Base-by-base conservation (phyloP, 23 tunicate genomes). In the Styela clava region DNA sequence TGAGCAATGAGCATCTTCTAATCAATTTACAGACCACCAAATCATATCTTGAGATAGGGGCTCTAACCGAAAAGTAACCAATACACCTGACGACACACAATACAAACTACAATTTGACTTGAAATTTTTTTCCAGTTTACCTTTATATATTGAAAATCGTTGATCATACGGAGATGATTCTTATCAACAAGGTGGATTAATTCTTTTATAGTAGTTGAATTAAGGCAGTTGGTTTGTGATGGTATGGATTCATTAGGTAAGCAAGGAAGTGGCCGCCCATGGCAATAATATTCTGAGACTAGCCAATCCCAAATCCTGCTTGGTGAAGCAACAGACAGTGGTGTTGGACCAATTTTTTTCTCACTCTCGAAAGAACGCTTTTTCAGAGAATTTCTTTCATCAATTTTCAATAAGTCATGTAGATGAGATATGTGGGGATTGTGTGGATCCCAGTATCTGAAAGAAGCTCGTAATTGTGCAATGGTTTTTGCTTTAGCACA, bases 231-330 rank as follows among this genome's bases (percentile, higher is more conserved):
- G 5, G 23, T 18, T 12, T 7, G 7, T 44, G 23, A 9, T 24
- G 21, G 16, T 0, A n/a, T 52, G 0, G 64, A 51, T 18, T 67
- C 22, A 18, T 16, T 44, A 21, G 81, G 81, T 16, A 76, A 23
- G n/a, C 81, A 76, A 20, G 81, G 81, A n/a, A 52, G 65, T n/a
- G 37, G 27, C n/a, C 2, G 81, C 25, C 81, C 81, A 29, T 64
- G 52, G 44, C 81, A 76, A 44, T 76, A 76, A 44, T 76, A 76
- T 1, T 76, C 81, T 1, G 81, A 76, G 27, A 76, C 65, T 12
- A 76, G n/a, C 81, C 81, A 76, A 52, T 76, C 81, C 81, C 81
- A 76, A 36, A 76, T 44, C 0, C 81, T 36, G 65, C 81, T 76
- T 2, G 81, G 81, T 76, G 81, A 76, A 33, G 52, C 65, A 2